These are phyloP conservation scores for Cosmopolites sordidus DNA, from an alignment of 2,888 invertebrate species.

Conservation along the genomic window DNA sequence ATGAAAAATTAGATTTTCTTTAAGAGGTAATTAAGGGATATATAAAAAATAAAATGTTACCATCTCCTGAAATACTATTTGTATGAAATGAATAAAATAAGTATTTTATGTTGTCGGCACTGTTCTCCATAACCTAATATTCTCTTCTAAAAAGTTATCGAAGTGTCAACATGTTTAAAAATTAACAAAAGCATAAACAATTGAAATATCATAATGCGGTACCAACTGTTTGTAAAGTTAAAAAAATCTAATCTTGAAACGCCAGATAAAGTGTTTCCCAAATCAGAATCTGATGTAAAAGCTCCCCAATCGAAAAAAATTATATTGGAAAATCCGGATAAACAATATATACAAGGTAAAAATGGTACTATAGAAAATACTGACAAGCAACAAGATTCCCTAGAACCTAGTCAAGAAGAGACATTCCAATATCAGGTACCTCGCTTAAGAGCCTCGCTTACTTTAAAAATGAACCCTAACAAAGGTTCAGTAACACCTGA, in stretches of 20 bases:
- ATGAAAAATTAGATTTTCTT: too few relatives aligned
- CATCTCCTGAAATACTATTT: too few relatives aligned
- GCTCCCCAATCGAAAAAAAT: constrained; percentile 6
- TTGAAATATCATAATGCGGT: not conserved
- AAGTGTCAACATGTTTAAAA: not conserved
- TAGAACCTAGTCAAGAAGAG: constrained; percentile 5
- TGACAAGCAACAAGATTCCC: not conserved
- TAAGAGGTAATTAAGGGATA: too few relatives aligned
- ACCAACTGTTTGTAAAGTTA: not conserved
- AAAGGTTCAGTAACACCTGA: not conserved
- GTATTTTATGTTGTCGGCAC: too few relatives aligned
- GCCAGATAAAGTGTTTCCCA: not conserved
- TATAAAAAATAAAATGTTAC: too few relatives aligned
- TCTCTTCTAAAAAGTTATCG: not conserved
- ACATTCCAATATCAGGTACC: constrained; percentile 16
- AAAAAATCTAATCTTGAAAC: not conserved
- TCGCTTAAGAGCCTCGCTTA: constrained; percentile 15
- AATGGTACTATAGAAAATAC: not conserved
- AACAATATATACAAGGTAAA: constrained; percentile 6
- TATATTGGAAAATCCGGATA: constrained; percentile 8
- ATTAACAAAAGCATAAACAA: not conserved
- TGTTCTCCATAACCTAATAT: too few relatives aligned
- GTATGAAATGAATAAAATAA: too few relatives aligned
- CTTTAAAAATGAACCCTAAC: constrained; percentile 8
- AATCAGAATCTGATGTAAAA: not conserved